Evolutionary conservation across 1,140 invertebrate species (phyloP), one percentile per base, ranked within the genome.

Genomic region (Drosophila simulans): DNA sequence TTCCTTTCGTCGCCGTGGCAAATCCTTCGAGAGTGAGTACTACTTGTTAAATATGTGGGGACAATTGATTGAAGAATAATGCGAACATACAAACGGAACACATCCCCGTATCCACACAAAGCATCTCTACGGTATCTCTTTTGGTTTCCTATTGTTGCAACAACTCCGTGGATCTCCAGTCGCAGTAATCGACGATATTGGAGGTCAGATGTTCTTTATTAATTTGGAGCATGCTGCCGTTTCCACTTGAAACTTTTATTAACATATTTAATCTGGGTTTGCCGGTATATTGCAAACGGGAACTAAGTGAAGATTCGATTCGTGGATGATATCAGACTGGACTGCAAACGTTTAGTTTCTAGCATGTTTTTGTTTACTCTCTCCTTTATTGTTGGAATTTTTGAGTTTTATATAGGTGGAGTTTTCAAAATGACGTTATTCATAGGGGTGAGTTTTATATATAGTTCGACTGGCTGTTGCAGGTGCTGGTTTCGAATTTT

Each of bases 351-450:
- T 66, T 35, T 20, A 68, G 68, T 42, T 68, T 42, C n/a, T 60
- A 74, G 35, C 48, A 58, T 42, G 51, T 56, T 49, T 22, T 58
- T 39, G 49, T 43, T 68, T 51, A 65, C 46, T 55, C 69, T 74
- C 70, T 74, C 71, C 60, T 75, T 64, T 72, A 52, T 73, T 73
- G 31, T 27, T 51, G 48, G 66, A 70, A 72, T 60, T 39, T 58
- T 43, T 20, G 60, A 52, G 60, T 43, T 40, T 63, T 65, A 65
- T 64, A 35, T 66, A 66, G 63, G 63, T 64, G 59, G 59, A 66
- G 63, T 68, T 65, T 25, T 52, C 46, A 65, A 37, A 65, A 31
- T 68, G 46, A 68, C 31, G 27, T 42, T 64, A 70, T 56, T 71
- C 17, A 56, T 48, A 15, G 34, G 42, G 51, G 42, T 70, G 20